Conservation (phyloP, 2,888 invertebrate species). For the Agapetus fuscipes region DNA sequence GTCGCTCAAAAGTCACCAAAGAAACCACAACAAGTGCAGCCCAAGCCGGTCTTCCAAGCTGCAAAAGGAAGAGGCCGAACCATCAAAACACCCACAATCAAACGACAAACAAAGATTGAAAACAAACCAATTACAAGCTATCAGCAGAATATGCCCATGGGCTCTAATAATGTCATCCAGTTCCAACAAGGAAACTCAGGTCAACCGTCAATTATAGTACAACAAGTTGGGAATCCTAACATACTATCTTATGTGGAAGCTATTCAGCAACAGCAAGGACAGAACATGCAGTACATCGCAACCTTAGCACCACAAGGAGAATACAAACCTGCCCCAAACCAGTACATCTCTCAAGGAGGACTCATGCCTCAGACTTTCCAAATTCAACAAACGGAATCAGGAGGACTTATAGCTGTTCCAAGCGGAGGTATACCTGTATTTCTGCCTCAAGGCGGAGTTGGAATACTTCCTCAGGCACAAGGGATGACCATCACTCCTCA, state of each 20-base stretch:
- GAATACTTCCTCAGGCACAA: slow-evolving; percentile 44
- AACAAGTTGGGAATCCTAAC: slow-evolving; percentile 51
- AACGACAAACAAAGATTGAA: slow-evolving; percentile 41
- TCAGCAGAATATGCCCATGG: slow-evolving; percentile 35
- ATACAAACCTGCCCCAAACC: slow-evolving; percentile 44
- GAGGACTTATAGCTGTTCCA: slow-evolving; percentile 49
- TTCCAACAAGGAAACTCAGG: slow-evolving; percentile 46
- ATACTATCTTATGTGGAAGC: slow-evolving; percentile 60
- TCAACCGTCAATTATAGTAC: slow-evolving; percentile 59
- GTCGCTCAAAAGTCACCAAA: slow-evolving; percentile 41
- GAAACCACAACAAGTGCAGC: slow-evolving; percentile 40
- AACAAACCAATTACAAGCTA: slow-evolving; percentile 38
- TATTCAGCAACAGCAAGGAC: slow-evolving; percentile 58
- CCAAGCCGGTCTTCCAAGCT: slow-evolving; percentile 42
- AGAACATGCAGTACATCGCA: slow-evolving; percentile 68
- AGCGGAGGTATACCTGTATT: slow-evolving; percentile 49
- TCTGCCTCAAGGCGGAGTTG: slow-evolving; percentile 43
- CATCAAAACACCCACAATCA: slow-evolving; percentile 39
- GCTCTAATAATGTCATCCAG: slow-evolving; percentile 44
- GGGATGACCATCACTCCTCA: slow-evolving; percentile 49
- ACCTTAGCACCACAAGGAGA: slow-evolving; percentile 56
- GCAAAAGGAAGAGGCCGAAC: slow-evolving; percentile 38
- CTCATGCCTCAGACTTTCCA: slow-evolving; percentile 50
- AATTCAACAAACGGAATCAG: slow-evolving; percentile 51
- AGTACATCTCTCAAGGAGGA: slow-evolving; percentile 46